Base-by-base conservation (phyloP, 1,140 invertebrate species). In the Batillaria attramentaria region DNA sequence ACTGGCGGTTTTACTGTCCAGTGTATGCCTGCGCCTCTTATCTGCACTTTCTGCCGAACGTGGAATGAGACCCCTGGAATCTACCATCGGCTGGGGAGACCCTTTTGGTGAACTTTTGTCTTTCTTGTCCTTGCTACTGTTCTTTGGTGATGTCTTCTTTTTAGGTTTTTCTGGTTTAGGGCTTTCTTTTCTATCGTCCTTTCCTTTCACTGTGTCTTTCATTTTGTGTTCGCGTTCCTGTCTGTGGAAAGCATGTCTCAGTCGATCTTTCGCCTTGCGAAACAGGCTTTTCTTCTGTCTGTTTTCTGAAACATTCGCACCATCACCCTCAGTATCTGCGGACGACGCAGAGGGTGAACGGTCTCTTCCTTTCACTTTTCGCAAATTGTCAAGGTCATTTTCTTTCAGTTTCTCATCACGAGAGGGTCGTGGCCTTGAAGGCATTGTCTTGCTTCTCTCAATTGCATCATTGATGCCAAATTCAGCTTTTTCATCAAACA, bases 231-330 rank as follows among this genome's bases (percentile, higher is more conserved):
- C 74, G 39, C 76, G 81, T 69, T 81, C 68, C 33, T 85, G 74
- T 31, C 81, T 31, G 60, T 79, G 81, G 37, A 84, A 80, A 35
- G 79, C 77, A 20, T 78, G 82, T 6, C 72, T 60, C 8, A 87
- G 39, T 70, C 86, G 78, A 79, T 86, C 84, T 46, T 79, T 84
- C 13, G 83, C 73, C 57, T 81, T 46, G 72, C 79, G 83, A 54
- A 85, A 81, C 10, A 82, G 46, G 4, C 81, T 83, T 79, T 87
- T 87, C 79, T 87, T 87, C 57, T 79, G 80, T 16, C 84, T 66
- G 10, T 75, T 62, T 18, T 42, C 66, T 31, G 78, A 28, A 2
- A 54, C 57, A n/a, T 69, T 28, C 35, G 72, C 41, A 18, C 79
- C 78, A 8, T 84, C 77, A 28, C 82, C 62, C 33, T 65, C 72